Evolutionary conservation across 2,797 vertebrate species (phyloP), one percentile per base, ranked within the genome.

Genomic region (Scleropages formosus): DNA sequence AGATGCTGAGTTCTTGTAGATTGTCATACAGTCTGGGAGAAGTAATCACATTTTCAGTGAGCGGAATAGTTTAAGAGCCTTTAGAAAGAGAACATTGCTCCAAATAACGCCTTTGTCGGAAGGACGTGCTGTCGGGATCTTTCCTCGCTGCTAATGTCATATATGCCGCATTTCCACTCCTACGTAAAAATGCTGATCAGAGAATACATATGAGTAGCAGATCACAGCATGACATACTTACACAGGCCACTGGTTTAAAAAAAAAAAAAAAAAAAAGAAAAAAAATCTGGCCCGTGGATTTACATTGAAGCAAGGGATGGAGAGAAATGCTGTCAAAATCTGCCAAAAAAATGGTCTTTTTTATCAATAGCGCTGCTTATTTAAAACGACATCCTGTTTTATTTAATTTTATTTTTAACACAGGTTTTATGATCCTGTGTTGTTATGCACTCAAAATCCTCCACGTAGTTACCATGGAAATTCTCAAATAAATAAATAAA

Each of bases 121-220:
- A 70, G 26, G 61, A 46, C 22, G 20, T 68, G 72, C 15, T 12
- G 10, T 44, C n/a, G 18, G 22, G 20, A 65, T 67, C 70, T 66
- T 51, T 44, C 26, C 44, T 47, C 58, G n/a, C 65, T 20, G 70
- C 51, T 56, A 62, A 66, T 66, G 58, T 58, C 74, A 49, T 39
- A 69, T 74, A 46, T 61, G 24, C 56, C 65, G 74, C 73, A 74
- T 68, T 74, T 56, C n/a, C 20, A 68, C 76, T 74, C 63, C 76
- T 71, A 67, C 61, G 26, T 51, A 77, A 49, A 11, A 51, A n/a
- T 39, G 59, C 56, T 69, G 72, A 61, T 78, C 31, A 68, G 9
- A 75, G 9, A 75, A 31, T 31, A 47, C 47, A 31, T 61, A 69
- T 47, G 74, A 58, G 74, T 24, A 63, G 62, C 56, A 67, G 62